Percentiles rank a stretch among this genome's conserved stretches.
Evolutionary conservation across 2,113 vertebrate species (phyloP).

Genomic region (Equus przewalskii): DNA sequence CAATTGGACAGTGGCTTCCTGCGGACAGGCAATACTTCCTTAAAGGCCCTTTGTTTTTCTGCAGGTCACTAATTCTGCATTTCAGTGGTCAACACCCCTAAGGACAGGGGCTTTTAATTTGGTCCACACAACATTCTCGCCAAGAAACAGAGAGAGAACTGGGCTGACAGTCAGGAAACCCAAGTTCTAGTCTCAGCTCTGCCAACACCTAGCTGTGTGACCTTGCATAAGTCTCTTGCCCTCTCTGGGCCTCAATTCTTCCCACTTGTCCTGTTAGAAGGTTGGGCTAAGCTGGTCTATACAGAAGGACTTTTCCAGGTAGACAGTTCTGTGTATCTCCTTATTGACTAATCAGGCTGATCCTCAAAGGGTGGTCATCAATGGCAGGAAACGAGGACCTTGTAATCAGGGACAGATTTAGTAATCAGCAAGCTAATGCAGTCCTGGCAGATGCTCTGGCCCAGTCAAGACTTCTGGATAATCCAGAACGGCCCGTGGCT

Average conservation of each 20-base stretch:
- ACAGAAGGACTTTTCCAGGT: background rate
- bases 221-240: background rate
- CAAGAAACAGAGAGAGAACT: background rate
- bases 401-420: fast-evolving
- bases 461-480: background rate
- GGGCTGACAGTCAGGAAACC: background rate
- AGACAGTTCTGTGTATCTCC: background rate
- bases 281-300: background rate
- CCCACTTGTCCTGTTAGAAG: background rate
- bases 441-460: background rate
- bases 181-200: background rate
- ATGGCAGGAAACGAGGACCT: background rate
- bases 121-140: background rate
- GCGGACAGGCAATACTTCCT: background rate
- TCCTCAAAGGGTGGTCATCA: background rate
- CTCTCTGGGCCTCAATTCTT: background rate
- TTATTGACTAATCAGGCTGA: background rate
- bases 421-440: background rate
- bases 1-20: background rate
- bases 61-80: background rate
- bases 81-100: background rate
- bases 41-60: background rate
- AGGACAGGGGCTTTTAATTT: background rate
- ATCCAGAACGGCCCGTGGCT: background rate
- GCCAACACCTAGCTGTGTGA: background rate